phyloP scores from a whole-genome alignment of 2,113 vertebrate genomes.

The Semnornis frantzii region DNA sequence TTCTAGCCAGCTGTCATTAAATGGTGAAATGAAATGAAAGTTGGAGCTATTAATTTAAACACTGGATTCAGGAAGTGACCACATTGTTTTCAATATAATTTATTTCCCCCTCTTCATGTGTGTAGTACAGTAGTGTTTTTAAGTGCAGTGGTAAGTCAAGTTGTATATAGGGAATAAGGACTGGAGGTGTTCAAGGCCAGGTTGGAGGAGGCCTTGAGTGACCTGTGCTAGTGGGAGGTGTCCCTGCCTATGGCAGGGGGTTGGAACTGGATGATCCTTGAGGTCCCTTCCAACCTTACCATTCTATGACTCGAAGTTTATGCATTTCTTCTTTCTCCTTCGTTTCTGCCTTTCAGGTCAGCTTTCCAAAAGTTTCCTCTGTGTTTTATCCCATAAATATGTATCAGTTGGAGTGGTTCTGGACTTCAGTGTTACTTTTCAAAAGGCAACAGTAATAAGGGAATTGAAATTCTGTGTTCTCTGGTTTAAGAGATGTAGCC shows the following conservation, averaged over 20 bases:
- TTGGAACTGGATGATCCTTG: no score
- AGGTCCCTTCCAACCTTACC: no score
- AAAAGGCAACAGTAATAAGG: not conserved
- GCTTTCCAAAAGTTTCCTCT: not conserved
- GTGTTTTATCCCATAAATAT: no score
- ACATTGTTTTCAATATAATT: not conserved
- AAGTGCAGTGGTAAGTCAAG: not conserved
- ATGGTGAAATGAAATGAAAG: fast-evolving
- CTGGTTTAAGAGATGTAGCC: not conserved
- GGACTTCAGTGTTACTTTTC: not conserved
- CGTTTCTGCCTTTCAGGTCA: not conserved
- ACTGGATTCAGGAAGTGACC: not conserved
- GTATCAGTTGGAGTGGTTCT: not conserved
- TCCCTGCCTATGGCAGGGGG: no score
- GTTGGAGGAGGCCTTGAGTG: no score
- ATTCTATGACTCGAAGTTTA: not conserved
- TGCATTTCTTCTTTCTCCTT: not conserved
- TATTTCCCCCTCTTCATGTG: not conserved
- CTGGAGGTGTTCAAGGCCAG: no score
- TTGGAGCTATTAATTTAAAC: not conserved
- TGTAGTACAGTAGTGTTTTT: not conserved
- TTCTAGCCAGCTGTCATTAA: not conserved
- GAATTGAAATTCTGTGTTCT: not conserved
- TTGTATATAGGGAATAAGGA: not conserved
- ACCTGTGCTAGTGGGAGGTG: no score